A percentile compares a stretch with the other conserved stretches of the same genome.
Conservation (phyloP, 2,888 invertebrate genomes). For the Cylloceria caligata region DNA sequence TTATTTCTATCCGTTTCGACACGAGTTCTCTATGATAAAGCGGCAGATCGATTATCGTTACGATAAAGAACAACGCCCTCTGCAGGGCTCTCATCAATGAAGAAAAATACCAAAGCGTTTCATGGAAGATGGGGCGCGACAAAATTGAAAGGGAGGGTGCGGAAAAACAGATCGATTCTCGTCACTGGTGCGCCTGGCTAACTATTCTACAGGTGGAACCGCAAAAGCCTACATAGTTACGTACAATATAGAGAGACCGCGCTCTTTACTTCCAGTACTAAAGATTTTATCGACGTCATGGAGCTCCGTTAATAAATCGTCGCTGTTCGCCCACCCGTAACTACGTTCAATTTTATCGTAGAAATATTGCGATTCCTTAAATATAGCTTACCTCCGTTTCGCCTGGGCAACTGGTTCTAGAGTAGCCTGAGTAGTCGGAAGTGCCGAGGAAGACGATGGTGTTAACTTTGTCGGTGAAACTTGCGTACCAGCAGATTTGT, state of each 20-base stretch:
- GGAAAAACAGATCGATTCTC: constrained; percentile 69
- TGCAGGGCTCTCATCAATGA: constrained; percentile 17
- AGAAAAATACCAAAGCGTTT: constrained; percentile 36
- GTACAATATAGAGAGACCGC: too few species aligned
- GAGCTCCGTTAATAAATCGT: constrained; percentile 23
- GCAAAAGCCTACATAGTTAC: constrained; percentile 5
- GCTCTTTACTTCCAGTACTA: not conserved
- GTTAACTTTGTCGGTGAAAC: constrained; percentile 58
- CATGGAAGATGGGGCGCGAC: constrained; percentile 26
- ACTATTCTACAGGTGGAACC: constrained; percentile 70
- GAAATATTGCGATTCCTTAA: not conserved
- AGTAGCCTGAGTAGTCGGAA: constrained; percentile 59
- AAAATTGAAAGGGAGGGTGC: constrained; percentile 62
- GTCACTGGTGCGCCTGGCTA: constrained; percentile 52
- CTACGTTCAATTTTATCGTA: constrained; percentile 16
- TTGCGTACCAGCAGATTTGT: constrained; percentile 67
- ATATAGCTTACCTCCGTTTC: constrained; percentile 70
- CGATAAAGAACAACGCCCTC: constrained; percentile 64
- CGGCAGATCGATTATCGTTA: constrained; percentile 43
- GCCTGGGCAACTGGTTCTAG: constrained; percentile 69
- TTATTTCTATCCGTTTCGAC: constrained; percentile 23
- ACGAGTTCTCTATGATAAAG: constrained; percentile 21
- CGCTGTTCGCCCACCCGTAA: not conserved
- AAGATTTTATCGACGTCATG: constrained; percentile 30
- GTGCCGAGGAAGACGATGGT: constrained; percentile 69